These are phyloP conservation scores for Thalassophryne amazonica DNA, from an alignment of 2,797 vertebrate species.

Conservation along the genomic window DNA sequence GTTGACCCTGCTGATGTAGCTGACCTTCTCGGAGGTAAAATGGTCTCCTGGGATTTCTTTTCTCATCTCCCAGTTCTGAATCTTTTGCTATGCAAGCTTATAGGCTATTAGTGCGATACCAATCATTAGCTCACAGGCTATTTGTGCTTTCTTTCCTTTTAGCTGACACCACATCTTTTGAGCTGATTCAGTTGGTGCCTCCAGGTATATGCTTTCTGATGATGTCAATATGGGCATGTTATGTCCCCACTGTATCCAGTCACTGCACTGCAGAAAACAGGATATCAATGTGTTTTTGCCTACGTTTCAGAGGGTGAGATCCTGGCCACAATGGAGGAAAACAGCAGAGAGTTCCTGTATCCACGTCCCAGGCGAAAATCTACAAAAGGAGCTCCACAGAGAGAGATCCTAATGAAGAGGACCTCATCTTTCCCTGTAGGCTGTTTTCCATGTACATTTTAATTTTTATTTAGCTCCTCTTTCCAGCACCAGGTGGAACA, in stretches of 20 bases:
- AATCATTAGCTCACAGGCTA: slow-evolving; percentile 54
- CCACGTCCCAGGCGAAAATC: slow-evolving; percentile 78
- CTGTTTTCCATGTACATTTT: slow-evolving; percentile 12
- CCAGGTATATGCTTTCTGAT: slow-evolving; percentile 86
- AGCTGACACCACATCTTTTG: slow-evolving; percentile 92
- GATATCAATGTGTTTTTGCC: slow-evolving; percentile 11
- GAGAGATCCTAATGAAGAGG: slow-evolving; percentile 89
- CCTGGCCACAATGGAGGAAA: slow-evolving; percentile 85
- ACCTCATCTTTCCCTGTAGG: slow-evolving; percentile 84
- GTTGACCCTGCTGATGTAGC: slow-evolving; percentile 90
- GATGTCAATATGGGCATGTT: slow-evolving; percentile 42
- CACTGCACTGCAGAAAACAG: slow-evolving; percentile 42
- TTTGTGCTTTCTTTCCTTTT: slow-evolving; percentile 62
- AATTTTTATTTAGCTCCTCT: not conserved
- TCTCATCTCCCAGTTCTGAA: slow-evolving; percentile 52
- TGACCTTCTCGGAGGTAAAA: slow-evolving; percentile 89
- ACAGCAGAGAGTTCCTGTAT: slow-evolving; percentile 90
- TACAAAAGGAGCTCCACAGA: slow-evolving; percentile 74
- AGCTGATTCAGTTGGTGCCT: slow-evolving; percentile 92
- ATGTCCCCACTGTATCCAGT: slow-evolving; percentile 24
- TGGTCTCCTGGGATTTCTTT: slow-evolving; percentile 53
- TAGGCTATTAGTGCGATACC: slow-evolving; percentile 54
- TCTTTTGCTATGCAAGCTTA: slow-evolving; percentile 48
- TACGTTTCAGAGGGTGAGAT: slow-evolving; percentile 82
- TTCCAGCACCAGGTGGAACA: not conserved